A percentile compares a stretch with the other conserved stretches of the same genome.
phyloP scores from a whole-genome alignment of 1,140 invertebrate species.

The Sminthurides bifidus region DNA sequence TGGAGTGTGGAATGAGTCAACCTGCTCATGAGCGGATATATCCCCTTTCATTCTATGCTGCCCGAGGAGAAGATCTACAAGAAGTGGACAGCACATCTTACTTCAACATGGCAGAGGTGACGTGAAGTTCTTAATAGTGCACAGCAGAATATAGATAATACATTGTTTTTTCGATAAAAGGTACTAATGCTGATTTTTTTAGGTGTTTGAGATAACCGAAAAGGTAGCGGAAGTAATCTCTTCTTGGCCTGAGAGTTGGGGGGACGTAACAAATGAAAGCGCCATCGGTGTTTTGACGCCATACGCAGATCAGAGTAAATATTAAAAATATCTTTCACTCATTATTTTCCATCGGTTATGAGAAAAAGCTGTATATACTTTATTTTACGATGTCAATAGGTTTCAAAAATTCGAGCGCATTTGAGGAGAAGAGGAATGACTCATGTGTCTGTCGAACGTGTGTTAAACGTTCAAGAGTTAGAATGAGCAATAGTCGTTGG shows the following conservation, averaged over 20 bases:
- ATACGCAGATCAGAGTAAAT: slow-evolving; percentile 62
- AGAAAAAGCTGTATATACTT: slow-evolving; percentile 26
- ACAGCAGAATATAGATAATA: not conserved
- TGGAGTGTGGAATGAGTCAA: slow-evolving; percentile 25
- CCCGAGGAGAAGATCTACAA: slow-evolving; percentile 60
- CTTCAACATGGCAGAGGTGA: slow-evolving; percentile 70
- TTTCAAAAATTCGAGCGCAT: slow-evolving; percentile 56
- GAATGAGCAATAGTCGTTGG: not conserved
- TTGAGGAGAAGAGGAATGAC: slow-evolving; percentile 58
- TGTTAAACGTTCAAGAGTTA: slow-evolving; percentile 69
- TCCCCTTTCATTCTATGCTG: slow-evolving; percentile 64
- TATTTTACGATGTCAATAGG: slow-evolving; percentile 9
- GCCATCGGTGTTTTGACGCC: slow-evolving; percentile 47
- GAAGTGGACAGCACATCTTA: slow-evolving; percentile 72
- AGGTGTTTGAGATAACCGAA: slow-evolving; percentile 48
- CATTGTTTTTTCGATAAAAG: not conserved
- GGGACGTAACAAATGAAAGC: slow-evolving; percentile 37
- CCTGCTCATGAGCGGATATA: slow-evolving; percentile 23
- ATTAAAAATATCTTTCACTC: slow-evolving; percentile 3
- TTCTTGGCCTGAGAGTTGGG: slow-evolving; percentile 44
- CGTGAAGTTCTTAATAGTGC: slow-evolving; percentile 33
- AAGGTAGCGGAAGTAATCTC: slow-evolving; percentile 40
- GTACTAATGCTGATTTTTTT: slow-evolving; percentile 3
- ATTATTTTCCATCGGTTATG: slow-evolving; percentile 29
- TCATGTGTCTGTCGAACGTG: slow-evolving; percentile 69